Evolutionary conservation across 2,888 invertebrate genomes (phyloP), one percentile per base, ranked within the genome.

Genomic region (Clistopyga incitator): DNA sequence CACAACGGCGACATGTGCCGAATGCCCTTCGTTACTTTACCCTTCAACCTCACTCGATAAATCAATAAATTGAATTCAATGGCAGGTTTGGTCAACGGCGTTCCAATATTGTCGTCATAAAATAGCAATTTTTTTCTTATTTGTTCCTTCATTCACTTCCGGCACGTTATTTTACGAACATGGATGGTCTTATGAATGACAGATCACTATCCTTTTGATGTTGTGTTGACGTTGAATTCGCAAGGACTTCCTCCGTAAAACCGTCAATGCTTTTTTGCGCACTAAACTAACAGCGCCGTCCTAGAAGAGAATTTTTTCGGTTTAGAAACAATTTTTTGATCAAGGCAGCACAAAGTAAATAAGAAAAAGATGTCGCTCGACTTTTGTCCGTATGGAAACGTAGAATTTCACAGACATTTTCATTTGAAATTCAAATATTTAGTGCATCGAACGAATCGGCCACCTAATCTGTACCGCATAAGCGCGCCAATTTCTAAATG

Each of bases 1-100:
- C 70, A 54, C 70, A 34, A 23, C 34, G 70, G 23, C 54, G 38
- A 54, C 29, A 54, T 54, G 70, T 70, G 34, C 38, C 20, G 34
- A 18, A 52, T 50, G 15, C 23, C 54, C 70, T 54, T 38, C 15
- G 18, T 54, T 34, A 70, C 18, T 38, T 67, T 29, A 25, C 20
- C 67, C 29, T 47, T 23, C 25, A 56, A 56, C 56, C 56, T 13
- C 11, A 34, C 29, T 50, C 25, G 50, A 25, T 68, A 68, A 50
- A 68, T 50, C 29, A 50, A 68, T 68, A 25, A 68, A 25, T 13
- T 56, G 25, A 56, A 23, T 56, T 56, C 25, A 23, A 13, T 15
- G 13, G 25, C 3, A 56, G 25, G 25, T 13, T 15, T 25, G 25
- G 23, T 56, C 25, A 56, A 15, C 25, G 56, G 11, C 25, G 2